Evolutionary conservation across 2,888 invertebrate genomes (phyloP), one percentile per base, ranked within the genome.

Genomic region (Hybos culiciformis): DNA sequence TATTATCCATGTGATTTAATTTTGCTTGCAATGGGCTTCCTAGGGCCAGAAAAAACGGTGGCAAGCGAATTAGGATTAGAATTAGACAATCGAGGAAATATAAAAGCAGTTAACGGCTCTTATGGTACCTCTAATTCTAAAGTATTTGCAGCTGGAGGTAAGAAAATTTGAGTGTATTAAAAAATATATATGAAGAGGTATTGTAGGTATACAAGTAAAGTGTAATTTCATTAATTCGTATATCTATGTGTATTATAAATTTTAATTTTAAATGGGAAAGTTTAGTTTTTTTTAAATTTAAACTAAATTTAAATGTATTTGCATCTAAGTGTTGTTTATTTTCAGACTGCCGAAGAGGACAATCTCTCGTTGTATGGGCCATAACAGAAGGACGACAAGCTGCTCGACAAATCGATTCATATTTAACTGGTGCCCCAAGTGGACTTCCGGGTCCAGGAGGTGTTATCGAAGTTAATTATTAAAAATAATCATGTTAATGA

Each of bases 381-480:
- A 98, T 98, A 50, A 75, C 88, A 0, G 98, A 98, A 66, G 98
- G 98, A 3, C 75, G 98, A n/a, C 96, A 93, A 68, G 96, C 94
- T 8, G 98, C 98, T 12, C 73, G 93, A 34, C 86, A 91, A 54
- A 83, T 97, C 3, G 98, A 98, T 63, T 71, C 80, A 42, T 83
- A 77, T 66, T 75, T 98, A 14, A 78, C 78, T 56, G 77, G 77
- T n/a, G 53, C 57, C 41, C 70, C 70, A 24, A 88, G 93, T 5
- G 75, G 78, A 6, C 73, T 98, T 43, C 93, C 97, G 5, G 93
- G 91, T 17, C 83, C 88, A 3, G 97, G 97, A 23, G 97, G 96
- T 14, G 82, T 96, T 46, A 73, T 87, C 49, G 62, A 63, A n/a
- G n/a, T n/a, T n/a, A n/a, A n/a, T n/a, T n/a, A n/a, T 54, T 52